Evolutionary conservation across 2,113 vertebrate species (phyloP), one percentile per base, ranked within the genome.

Genomic region (Acinonyx jubatus): DNA sequence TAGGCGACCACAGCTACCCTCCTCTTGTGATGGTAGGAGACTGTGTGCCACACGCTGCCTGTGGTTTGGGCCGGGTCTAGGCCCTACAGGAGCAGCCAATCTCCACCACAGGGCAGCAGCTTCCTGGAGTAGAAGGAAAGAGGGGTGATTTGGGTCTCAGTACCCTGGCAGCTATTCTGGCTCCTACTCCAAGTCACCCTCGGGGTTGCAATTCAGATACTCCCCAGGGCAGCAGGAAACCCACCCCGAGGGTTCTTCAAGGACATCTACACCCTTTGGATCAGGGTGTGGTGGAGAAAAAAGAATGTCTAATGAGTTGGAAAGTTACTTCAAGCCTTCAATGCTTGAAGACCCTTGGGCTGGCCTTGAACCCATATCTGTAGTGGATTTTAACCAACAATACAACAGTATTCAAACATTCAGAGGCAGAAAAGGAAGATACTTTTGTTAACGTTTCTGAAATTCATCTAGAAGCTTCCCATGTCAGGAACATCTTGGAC

Each of bases 321-420:
- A 99, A 99, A 99, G 98, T 98, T 99, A 99, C 99, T 99, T 99
- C 99, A 99, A 99, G 98, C 98, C 99, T 98, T 99, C 99, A 98
- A 99, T 99, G 99, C 99, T 99, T 98, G 99, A 99, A 98, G 99
- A 99, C 98, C 99, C 99, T 33, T 99, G 99, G 99, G 99, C 99
- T 98, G 98, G 99, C 98, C 99, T 99, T 98, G 98, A 99, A 99
- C 99, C 99, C 96, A 97, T 99, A 68, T 99, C 99, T 97, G 99
- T 99, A 97, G 98, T 99, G 98, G 99, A 99, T 98, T 99, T 99
- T 98, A 99, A 98, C 96, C 99, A 99, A 90, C 99, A 99, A 50
- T 99, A 98, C 99, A 99, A 97, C 99, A 99, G 73, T 98, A 98
- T 98, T 97, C 98, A 99, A 97, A 98, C 99, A 97, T 98, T 98